Percentiles rank a stretch among this genome's conserved stretches.
phyloP scores from a whole-genome alignment of 2,797 vertebrate species.

The Chaunax sp. region DNA sequence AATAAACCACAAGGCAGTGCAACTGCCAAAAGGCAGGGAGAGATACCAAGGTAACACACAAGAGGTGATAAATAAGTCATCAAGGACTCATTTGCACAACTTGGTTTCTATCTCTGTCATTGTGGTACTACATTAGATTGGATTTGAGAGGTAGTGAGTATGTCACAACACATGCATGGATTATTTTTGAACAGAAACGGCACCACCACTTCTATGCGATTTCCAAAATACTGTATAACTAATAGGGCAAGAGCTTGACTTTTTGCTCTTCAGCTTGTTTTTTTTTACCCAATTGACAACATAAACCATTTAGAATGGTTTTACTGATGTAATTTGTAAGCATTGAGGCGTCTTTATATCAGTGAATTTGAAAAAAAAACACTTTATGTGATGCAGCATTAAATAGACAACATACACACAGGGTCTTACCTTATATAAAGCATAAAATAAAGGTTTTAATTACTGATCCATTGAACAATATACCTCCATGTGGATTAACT shows the following conservation, averaged over 20 bases:
- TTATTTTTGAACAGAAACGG: slow-evolving; percentile 42
- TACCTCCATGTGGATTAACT: not conserved
- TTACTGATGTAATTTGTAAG: not conserved
- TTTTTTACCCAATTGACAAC: not conserved
- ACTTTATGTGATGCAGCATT: not conserved
- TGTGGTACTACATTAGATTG: slow-evolving; percentile 42
- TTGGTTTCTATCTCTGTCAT: slow-evolving; percentile 69
- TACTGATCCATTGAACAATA: not conserved
- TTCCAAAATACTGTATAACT: slow-evolving; percentile 53
- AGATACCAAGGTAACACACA: slow-evolving; percentile 83
- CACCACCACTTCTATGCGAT: slow-evolving; percentile 13
- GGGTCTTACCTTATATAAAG: not conserved
- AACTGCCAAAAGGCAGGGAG: slow-evolving; percentile 80
- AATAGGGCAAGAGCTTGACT: slow-evolving; percentile 21
- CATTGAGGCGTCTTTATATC: not conserved
- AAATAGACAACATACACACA: not conserved
- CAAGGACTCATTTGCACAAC: slow-evolving; percentile 80
- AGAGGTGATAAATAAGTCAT: slow-evolving; percentile 84
- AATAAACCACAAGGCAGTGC: slow-evolving; percentile 86
- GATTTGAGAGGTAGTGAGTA: slow-evolving; percentile 44
- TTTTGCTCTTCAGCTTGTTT: slow-evolving; percentile 23
- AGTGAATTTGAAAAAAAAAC: too few species aligned
- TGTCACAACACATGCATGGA: slow-evolving; percentile 27
- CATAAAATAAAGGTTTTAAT: not conserved
- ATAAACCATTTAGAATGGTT: not conserved